These are phyloP conservation scores for Ibycter americanus DNA, from an alignment of 2,797 vertebrate species.

Conservation along the genomic window DNA sequence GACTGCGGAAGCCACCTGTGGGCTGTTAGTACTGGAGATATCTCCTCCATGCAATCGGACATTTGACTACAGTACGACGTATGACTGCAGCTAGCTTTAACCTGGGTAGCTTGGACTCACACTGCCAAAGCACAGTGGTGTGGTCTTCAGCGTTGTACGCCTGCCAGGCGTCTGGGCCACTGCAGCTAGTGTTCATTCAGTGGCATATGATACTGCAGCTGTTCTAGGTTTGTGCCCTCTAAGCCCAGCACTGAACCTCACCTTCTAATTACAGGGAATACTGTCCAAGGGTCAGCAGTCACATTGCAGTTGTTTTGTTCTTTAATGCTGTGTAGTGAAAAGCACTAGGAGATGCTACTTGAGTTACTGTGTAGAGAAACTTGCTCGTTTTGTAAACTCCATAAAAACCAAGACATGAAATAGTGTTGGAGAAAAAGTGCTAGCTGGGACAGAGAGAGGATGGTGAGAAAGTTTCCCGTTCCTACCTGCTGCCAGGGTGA, in stretches of 20 bases:
- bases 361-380: background rate
- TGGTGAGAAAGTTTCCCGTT: background rate
- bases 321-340: background rate
- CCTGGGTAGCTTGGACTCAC: background rate
- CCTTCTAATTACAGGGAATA: background rate
- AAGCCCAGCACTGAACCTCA: background rate
- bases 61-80: background rate
- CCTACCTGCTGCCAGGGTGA: constrained; percentile 95
- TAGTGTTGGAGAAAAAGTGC: background rate
- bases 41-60: background rate
- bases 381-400: background rate
- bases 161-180: background rate
- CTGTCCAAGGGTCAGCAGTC: background rate
- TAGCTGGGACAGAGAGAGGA: background rate
- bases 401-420: background rate
- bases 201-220: rapidly evolving
- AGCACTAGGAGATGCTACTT: background rate
- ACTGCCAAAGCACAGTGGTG: background rate
- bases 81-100: background rate
- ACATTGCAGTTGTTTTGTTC: background rate
- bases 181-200: background rate
- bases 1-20: background rate
- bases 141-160: background rate
- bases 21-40: background rate
- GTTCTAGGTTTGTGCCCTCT: background rate